Percentiles rank a stretch among this genome's conserved stretches.
phyloP scores from a whole-genome alignment of 2,888 invertebrate genomes.

The Rhabditoides inermis region DNA sequence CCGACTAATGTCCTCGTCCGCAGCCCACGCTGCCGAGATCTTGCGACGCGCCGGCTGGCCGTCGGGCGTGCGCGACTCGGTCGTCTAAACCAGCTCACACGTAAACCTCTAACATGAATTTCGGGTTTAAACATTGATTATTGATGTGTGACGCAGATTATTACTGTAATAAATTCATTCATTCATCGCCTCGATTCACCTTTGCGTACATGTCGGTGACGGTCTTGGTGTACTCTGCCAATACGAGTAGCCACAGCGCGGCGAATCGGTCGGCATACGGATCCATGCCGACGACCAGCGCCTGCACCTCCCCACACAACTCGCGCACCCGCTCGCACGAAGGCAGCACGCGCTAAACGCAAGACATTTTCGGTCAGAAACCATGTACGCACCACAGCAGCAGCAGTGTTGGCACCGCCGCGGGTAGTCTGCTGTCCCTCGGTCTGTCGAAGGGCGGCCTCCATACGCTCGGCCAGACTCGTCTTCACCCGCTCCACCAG shows the following conservation, averaged over 20 bases:
- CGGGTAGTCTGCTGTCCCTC: too few relatives aligned
- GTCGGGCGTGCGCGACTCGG: conserved; percentile 5
- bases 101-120: neutral
- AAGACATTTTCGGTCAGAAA: too few relatives aligned
- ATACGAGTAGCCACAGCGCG: conserved; percentile 48
- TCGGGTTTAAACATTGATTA: too few relatives aligned
- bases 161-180: too few relatives aligned
- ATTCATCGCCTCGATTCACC: conserved; percentile 10
- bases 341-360: conserved; percentile 29
- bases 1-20: conserved; percentile 85
- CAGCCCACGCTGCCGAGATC: conserved; percentile 78
- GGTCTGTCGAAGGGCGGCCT: conserved; percentile 20
- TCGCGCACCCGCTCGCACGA: conserved; percentile 36
- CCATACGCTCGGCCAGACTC: conserved; percentile 32
- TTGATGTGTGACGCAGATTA: too few relatives aligned
- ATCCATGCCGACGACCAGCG: conserved; percentile 47
- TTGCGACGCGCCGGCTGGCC: conserved; percentile 59
- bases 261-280: conserved; percentile 42
- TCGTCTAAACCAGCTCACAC: neutral
- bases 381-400: too few relatives aligned
- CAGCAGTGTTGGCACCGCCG: too few relatives aligned
- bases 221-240: conserved; percentile 41
- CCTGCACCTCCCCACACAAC: conserved; percentile 41
- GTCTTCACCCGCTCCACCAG: conserved; percentile 60
- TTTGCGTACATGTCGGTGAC: conserved; percentile 38